Conservation (phyloP, 2,113 vertebrate genomes). For the Indicator indicator region DNA sequence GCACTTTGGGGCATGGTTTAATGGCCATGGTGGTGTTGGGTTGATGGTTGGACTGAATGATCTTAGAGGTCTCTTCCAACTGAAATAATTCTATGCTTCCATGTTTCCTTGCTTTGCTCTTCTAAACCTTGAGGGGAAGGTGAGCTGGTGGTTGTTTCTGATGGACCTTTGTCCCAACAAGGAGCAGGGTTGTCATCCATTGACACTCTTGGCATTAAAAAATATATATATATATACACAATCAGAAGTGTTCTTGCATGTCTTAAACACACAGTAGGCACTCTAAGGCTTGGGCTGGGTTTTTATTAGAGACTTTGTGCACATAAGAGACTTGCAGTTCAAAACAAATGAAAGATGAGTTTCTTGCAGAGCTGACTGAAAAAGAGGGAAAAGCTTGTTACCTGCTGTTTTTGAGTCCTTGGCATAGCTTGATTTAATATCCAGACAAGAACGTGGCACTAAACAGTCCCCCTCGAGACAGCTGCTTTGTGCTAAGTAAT, state of each 20-base stretch:
- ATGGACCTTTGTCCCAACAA: neutral
- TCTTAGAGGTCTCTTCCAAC: no score
- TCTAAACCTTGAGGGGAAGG: neutral
- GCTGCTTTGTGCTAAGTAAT: constrained; percentile 9
- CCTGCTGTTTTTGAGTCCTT: constrained; percentile 10
- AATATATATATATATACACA: no score
- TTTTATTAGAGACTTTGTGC: neutral
- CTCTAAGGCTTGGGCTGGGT: neutral
- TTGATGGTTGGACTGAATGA: no score
- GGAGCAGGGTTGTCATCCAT: neutral
- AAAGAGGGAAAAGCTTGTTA: constrained; percentile 12
- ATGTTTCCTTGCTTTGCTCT: neutral
- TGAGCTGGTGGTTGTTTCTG: neutral
- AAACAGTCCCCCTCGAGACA: neutral
- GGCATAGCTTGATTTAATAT: constrained; percentile 30
- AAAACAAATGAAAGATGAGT: constrained; percentile 23
- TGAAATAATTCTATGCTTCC: no score
- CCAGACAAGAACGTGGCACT: constrained; percentile 13
- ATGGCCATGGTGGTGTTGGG: no score
- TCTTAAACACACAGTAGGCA: neutral
- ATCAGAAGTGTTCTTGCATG: neutral
- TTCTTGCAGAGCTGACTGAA: neutral
- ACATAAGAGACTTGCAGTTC: neutral
- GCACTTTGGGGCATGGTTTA: no score
- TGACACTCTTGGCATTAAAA: rapidly evolving